Evolutionary conservation across 92 coral and sea anemone species (phyloP).

Genomic region (Heteractis magnifica): DNA sequence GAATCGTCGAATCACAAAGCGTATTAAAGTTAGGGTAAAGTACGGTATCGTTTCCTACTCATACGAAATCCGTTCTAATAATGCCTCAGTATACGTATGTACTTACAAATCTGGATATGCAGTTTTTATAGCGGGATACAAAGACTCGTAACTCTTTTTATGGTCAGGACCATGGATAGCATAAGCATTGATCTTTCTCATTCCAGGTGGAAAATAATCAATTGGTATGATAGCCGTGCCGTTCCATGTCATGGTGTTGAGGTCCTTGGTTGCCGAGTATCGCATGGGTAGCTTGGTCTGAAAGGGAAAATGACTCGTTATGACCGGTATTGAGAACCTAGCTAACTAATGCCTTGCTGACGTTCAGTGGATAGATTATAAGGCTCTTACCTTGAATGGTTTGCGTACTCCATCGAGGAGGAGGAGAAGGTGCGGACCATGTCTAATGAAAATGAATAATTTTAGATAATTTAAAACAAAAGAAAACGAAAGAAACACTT

Average conservation of each 20-base stretch:
- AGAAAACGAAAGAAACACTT: no score
- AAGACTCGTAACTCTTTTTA: constrained; percentile 68
- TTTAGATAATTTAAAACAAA: no score
- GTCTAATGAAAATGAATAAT: constrained; percentile 36
- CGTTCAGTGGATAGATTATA: neutral
- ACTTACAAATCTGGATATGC: constrained; percentile 90
- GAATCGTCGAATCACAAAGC: no score
- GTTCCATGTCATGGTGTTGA: constrained; percentile 62
- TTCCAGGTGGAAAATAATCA: constrained; percentile 90
- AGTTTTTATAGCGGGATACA: constrained; percentile 80
- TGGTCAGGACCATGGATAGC: constrained; percentile 94
- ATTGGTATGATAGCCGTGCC: constrained; percentile 86
- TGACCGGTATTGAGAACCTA: no score
- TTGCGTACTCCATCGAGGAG: constrained; percentile 85
- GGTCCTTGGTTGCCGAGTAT: constrained; percentile 70
- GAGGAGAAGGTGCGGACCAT: constrained; percentile 87
- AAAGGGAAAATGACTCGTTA: neutral
- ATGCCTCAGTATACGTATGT: neutral
- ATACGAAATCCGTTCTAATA: neutral
- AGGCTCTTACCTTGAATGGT: constrained; percentile 62
- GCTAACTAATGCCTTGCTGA: neutral
- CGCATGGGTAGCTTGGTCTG: constrained; percentile 68
- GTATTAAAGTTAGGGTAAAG: no score
- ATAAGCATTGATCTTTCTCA: constrained; percentile 87
- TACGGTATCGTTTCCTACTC: neutral